Evolutionary conservation across 2,797 vertebrate species (phyloP).

Genomic region (Ptychobarbus kaznakovi): DNA sequence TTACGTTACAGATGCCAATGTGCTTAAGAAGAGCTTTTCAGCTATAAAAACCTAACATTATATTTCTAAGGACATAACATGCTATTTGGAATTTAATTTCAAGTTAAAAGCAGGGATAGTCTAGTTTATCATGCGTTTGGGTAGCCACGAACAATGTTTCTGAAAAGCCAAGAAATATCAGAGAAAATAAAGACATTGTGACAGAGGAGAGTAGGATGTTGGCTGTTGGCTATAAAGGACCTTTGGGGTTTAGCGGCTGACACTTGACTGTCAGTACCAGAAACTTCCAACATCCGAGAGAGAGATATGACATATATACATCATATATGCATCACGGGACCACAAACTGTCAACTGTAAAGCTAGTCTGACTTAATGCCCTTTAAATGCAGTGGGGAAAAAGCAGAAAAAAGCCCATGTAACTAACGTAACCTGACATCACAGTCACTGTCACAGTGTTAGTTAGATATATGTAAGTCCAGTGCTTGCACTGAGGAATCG

Average conservation of each 20-base stretch:
- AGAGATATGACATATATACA: constrained; percentile 30
- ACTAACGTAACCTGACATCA: constrained; percentile 40
- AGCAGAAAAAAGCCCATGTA: neutral
- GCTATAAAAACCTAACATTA: neutral
- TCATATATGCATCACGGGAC: neutral
- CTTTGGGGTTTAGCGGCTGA: neutral
- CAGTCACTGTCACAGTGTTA: neutral
- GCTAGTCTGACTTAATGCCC: constrained; percentile 29
- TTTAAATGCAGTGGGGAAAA: constrained; percentile 14
- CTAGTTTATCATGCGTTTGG: neutral
- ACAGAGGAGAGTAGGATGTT: neutral
- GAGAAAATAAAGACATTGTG: constrained; percentile 7
- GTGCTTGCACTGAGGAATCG: neutral
- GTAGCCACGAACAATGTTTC: constrained; percentile 4
- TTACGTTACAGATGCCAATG: constrained; percentile 15
- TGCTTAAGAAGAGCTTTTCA: constrained; percentile 12
- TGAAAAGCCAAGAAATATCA: constrained; percentile 3
- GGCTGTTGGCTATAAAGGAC: constrained; percentile 7
- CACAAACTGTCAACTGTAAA: constrained; percentile 26
- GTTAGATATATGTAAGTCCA: neutral
- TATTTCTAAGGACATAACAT: neutral
- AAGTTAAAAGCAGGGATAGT: neutral
- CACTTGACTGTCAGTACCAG: constrained; percentile 26
- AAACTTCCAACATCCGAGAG: neutral
- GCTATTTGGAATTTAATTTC: neutral